Conservation (phyloP, 2,113 vertebrate genomes). For the Passer domesticus region DNA sequence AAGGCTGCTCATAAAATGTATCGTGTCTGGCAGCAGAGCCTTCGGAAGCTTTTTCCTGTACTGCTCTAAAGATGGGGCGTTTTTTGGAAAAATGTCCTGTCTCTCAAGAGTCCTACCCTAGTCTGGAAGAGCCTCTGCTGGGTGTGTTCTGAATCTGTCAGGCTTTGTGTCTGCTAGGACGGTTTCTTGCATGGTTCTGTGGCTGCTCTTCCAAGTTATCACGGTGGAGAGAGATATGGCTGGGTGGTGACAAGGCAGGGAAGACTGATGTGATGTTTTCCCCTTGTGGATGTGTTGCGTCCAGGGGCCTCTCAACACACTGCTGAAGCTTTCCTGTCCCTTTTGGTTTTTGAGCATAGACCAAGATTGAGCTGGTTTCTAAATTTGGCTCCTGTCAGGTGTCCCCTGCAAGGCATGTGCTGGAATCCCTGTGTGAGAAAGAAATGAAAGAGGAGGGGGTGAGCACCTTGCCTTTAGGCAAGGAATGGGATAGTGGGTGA, state of each 20-base stretch:
- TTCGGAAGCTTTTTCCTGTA: not conserved
- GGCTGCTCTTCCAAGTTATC: not conserved
- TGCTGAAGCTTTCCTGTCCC: not conserved
- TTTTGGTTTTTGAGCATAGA: not conserved
- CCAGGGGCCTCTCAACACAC: not conserved
- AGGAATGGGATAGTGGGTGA: not conserved
- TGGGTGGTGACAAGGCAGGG: not conserved
- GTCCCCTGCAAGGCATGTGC: not conserved
- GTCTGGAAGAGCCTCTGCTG: not conserved
- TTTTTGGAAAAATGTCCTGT: not conserved
- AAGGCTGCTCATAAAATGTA: not conserved
- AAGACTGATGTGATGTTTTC: not conserved
- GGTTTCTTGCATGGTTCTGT: fast-evolving
- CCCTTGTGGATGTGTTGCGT: not conserved
- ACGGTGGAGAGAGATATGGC: not conserved
- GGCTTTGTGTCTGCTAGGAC: not conserved
- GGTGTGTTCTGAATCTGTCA: not conserved
- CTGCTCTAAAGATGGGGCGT: not conserved
- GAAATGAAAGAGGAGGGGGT: not conserved
- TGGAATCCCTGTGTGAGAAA: not conserved
- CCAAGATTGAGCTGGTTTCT: not conserved
- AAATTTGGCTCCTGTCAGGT: not conserved
- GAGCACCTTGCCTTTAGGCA: not conserved
- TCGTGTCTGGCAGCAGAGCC: not conserved
- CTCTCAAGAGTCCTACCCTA: not conserved